Percentiles rank a stretch among this genome's conserved stretches.
Evolutionary conservation across 2,797 vertebrate genomes (phyloP).

Genomic region (Phoxinus dragarum): DNA sequence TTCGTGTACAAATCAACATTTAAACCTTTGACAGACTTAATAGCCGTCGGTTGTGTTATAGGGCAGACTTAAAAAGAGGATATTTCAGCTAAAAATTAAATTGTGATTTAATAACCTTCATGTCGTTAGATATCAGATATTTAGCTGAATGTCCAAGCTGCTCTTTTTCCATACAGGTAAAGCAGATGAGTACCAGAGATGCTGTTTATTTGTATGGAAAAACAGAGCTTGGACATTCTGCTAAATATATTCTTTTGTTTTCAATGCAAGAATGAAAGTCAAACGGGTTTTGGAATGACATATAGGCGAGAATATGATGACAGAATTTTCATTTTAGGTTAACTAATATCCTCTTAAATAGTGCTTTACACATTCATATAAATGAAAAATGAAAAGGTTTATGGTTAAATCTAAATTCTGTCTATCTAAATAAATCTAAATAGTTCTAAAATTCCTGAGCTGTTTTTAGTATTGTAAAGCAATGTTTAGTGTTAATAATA

Average conservation of each 20-base stretch:
- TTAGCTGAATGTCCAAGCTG: background rate
- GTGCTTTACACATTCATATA: background rate
- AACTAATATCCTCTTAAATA: background rate
- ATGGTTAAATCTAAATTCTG: background rate
- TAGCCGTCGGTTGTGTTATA: background rate
- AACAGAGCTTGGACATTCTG: background rate
- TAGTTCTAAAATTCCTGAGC: background rate
- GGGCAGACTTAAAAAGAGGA: background rate
- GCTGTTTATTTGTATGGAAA: background rate
- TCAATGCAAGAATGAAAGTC: background rate
- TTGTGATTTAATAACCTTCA: background rate
- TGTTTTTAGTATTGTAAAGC: background rate
- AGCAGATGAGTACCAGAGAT: background rate
- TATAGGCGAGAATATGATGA: background rate
- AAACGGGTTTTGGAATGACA: background rate
- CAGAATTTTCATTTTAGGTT: fast-evolving
- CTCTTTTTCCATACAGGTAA: background rate
- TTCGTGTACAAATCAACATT: constrained; percentile 10
- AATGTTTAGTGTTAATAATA: background rate
- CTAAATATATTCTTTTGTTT: background rate
- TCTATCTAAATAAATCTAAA: too few species aligned
- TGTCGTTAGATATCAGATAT: background rate
- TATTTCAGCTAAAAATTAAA: background rate
- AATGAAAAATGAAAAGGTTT: background rate
- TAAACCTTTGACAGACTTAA: background rate